Evolutionary conservation across 2,113 vertebrate species (phyloP), one percentile per base, ranked within the genome.

Genomic region (Phoenicopterus ruber): DNA sequence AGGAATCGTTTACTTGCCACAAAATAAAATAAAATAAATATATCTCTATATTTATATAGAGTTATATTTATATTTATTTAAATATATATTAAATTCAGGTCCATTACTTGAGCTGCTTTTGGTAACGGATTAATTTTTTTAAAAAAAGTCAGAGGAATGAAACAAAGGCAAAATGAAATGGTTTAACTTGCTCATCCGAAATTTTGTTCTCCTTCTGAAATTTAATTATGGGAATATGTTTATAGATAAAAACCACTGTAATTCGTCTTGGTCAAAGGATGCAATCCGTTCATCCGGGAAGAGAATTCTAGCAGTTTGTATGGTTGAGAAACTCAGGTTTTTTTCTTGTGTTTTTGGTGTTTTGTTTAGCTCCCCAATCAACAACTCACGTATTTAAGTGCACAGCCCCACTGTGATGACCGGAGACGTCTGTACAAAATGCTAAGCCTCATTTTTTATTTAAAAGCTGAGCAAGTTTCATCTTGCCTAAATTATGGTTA

Each of bases 401-500:
- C 47, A 42, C 11, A 36, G 76, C 25, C 59, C 91, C 63, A 0
- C 58, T 66, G 24, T 50, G 86, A 70, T 62, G 80, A 52, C 80
- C 28, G 7, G 76, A 96, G 79, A 20, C 38, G 74, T 62, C 78
- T 77, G 76, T 62, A 86, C 88, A 71, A 90, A 95, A 92, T 5
- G 63, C 7, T 86, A 62, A 95, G 59, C 86, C 63, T 81, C 47
- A 2, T 19, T 78, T 90, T 83, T 77, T 65, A 65, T 83, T 83
- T 40, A 65, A 55, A 26, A 67, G 46, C 52, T 10, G 22, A 58
- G 38, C 62, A 5, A 70, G 85, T 28, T 86, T 78, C 92, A 70
- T 93, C 93, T 94, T 96, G 90, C 66, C 96, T 88, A 70, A 94
- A 91, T 90, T 82, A 94, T 13, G 34, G 67, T 70, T 91, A 88